Evolutionary conservation across 2,797 vertebrate genomes (phyloP).

Genomic region (Chromobotia macracanthus): DNA sequence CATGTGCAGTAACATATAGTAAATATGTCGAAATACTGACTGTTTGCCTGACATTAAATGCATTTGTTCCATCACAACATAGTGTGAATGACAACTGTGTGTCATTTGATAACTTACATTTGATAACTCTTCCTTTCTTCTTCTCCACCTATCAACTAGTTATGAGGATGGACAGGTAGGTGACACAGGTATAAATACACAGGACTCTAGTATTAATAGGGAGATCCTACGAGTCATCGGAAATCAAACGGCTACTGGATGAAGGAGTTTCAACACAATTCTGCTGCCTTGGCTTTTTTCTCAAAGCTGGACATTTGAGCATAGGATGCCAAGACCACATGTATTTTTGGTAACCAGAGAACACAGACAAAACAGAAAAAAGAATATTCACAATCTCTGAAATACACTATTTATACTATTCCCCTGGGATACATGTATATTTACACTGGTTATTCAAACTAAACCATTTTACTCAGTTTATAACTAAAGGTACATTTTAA

Average conservation of each 20-base stretch:
- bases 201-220: conserved; percentile 85
- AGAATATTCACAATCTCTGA: conserved; percentile 60
- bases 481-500: conserved; percentile 61
- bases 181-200: conserved; percentile 89
- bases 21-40: background rate
- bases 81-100: background rate
- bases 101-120: background rate
- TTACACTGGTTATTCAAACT: conserved; percentile 52
- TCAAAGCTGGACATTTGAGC: conserved; percentile 89
- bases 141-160: conserved; percentile 33
- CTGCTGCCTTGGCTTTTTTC: conserved; percentile 67
- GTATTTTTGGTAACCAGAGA: conserved; percentile 60
- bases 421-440: conserved; percentile 46
- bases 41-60: background rate
- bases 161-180: conserved; percentile 92
- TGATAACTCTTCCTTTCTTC: too few species aligned
- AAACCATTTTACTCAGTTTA: conserved; percentile 62
- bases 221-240: conserved; percentile 91
- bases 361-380: conserved; percentile 60
- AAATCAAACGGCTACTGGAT: conserved; percentile 90
- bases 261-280: conserved; percentile 63
- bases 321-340: conserved; percentile 77
- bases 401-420: conserved; percentile 56
- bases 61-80: background rate
- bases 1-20: background rate